Evolutionary conservation across 1,140 invertebrate species (phyloP).

Genomic region (Bombus soroeensis): DNA sequence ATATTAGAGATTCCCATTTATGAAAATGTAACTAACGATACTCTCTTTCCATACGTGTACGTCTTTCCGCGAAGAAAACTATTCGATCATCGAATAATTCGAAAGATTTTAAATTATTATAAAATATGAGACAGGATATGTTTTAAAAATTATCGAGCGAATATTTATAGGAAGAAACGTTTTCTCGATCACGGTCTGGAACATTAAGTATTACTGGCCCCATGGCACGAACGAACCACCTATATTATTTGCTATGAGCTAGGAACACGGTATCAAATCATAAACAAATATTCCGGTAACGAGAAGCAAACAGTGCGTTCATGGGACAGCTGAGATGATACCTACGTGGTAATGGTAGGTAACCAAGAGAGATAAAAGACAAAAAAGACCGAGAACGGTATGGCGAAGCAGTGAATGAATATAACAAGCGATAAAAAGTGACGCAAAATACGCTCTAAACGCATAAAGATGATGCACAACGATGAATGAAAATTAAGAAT

Average conservation of each 20-base stretch:
- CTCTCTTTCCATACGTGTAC: too few species aligned
- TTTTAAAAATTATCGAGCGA: neutral
- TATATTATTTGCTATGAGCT: conserved; percentile 57
- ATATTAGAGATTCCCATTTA: neutral
- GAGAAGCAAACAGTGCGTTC: conserved; percentile 68
- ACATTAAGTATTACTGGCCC: neutral
- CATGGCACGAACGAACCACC: neutral
- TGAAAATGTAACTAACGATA: too few species aligned
- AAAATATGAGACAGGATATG: neutral
- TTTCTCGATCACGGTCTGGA: neutral
- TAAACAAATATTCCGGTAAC: conserved; percentile 72
- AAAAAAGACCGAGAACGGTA: conserved; percentile 14
- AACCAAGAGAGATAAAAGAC: conserved; percentile 39
- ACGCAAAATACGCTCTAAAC: neutral
- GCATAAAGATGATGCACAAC: neutral
- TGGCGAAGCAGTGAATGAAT: neutral
- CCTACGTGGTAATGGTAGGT: conserved; percentile 46
- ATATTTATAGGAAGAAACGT: neutral
- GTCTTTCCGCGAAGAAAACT: too few species aligned
- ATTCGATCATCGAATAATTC: too few species aligned
- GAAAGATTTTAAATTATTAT: neutral
- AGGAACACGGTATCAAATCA: conserved; percentile 66
- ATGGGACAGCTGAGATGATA: conserved; percentile 21
- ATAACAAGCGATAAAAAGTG: neutral
- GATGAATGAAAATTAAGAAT: neutral